Percentiles rank a stretch among this genome's conserved stretches.
phyloP scores from a whole-genome alignment of 2,797 vertebrate species.

The Tinamus major region DNA sequence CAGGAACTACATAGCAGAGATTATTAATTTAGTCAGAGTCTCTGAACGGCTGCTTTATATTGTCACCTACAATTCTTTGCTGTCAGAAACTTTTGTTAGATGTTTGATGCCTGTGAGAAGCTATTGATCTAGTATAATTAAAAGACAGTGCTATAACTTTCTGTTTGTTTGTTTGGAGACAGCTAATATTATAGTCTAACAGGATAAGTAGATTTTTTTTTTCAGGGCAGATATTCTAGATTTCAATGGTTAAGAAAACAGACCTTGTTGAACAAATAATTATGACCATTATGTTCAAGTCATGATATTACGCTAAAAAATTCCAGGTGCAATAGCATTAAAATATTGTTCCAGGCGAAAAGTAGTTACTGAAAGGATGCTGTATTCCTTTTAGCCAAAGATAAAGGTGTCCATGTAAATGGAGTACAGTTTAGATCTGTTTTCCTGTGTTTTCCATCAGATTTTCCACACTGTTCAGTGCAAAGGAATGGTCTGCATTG shows the following conservation, averaged over 20 bases:
- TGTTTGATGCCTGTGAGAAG: background rate
- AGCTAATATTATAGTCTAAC: background rate
- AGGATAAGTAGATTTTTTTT: background rate
- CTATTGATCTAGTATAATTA: background rate
- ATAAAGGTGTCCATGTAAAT: background rate
- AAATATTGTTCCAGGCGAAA: constrained; percentile 2
- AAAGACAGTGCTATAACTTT: background rate
- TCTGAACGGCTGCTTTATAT: background rate
- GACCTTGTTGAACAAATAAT: background rate
- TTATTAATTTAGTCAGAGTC: background rate
- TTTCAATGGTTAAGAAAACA: accelerated
- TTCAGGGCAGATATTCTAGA: background rate
- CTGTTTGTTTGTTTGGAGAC: background rate
- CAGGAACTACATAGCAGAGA: background rate
- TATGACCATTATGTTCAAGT: background rate
- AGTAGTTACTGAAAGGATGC: background rate
- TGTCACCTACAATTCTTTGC: background rate
- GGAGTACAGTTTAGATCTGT: accelerated
- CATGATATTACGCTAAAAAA: background rate
- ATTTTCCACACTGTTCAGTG: background rate
- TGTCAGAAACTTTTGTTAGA: background rate
- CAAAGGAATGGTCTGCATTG: background rate
- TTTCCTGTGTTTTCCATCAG: background rate
- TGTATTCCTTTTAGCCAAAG: background rate
- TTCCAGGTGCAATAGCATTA: background rate